phyloP scores from a whole-genome alignment of 2,888 invertebrate species.

The Oscheius sp. region DNA sequence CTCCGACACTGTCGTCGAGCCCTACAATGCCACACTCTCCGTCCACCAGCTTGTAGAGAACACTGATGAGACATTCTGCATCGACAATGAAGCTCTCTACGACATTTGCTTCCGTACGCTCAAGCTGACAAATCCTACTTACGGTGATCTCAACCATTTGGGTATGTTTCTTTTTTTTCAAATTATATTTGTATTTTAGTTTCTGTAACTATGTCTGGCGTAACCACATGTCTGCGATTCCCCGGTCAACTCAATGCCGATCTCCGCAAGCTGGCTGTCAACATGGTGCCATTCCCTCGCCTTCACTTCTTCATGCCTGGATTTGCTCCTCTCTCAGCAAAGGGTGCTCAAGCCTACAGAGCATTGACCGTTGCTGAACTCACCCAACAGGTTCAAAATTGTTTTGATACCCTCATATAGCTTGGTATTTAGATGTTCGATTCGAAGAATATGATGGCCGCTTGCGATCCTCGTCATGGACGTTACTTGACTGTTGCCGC shows the following conservation, averaged over 20 bases:
- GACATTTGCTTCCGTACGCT: constrained; percentile 78
- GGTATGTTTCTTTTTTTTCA: too few relatives aligned
- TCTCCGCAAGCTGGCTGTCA: constrained; percentile 82
- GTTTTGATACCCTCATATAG: too few relatives aligned
- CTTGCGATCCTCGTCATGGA: constrained; percentile 76
- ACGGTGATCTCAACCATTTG: constrained; percentile 88
- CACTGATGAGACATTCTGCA: constrained; percentile 75
- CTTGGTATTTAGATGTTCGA: constrained; percentile 29
- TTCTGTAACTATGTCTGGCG: constrained; percentile 77
- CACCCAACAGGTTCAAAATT: constrained; percentile 74
- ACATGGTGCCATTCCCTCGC: constrained; percentile 91
- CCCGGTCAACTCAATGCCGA: constrained; percentile 81
- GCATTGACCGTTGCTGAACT: constrained; percentile 82
- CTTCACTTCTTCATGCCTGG: constrained; percentile 78
- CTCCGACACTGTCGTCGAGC: constrained; percentile 83
- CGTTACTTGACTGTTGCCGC: constrained; percentile 79
- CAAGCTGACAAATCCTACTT: constrained; percentile 82
- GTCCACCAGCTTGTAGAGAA: constrained; percentile 76
- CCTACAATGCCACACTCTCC: constrained; percentile 77
- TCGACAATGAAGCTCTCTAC: constrained; percentile 77
- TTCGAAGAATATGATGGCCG: constrained; percentile 77
- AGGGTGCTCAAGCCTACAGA: constrained; percentile 77
- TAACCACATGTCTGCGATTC: constrained; percentile 81
- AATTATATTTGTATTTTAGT: constrained; percentile 63
- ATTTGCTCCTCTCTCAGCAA: constrained; percentile 89